phyloP scores from a whole-genome alignment of 2,797 vertebrate species.

The Pyrocephalus nanus region DNA sequence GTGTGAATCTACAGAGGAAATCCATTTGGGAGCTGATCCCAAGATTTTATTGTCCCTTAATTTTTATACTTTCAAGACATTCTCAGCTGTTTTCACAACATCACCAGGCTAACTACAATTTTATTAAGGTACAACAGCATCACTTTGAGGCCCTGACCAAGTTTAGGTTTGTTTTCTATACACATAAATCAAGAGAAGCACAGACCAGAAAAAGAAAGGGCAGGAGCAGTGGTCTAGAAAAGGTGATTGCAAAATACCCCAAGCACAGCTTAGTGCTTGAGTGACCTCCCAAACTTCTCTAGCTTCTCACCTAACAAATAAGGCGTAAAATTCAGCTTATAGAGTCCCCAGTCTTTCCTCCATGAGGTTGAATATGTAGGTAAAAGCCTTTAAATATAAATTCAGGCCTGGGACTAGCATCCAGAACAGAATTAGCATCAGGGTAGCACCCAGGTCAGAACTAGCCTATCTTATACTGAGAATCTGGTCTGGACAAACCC shows the following conservation, averaged over 20 bases:
- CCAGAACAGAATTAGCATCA: background rate
- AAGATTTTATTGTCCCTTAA: conserved; percentile 57
- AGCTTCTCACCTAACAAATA: background rate
- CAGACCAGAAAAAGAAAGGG: background rate
- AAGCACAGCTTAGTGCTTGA: background rate
- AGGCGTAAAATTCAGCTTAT: background rate
- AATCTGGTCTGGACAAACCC: background rate
- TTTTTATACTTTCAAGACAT: conserved; percentile 56
- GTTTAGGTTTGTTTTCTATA: background rate
- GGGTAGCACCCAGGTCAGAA: background rate
- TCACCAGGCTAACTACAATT: background rate
- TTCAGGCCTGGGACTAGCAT: background rate
- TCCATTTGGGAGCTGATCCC: conserved; percentile 48
- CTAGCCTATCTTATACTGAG: background rate
- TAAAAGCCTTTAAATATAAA: background rate
- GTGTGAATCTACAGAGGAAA: conserved; percentile 45
- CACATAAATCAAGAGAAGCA: background rate
- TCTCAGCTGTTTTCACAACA: background rate
- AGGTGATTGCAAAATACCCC: background rate
- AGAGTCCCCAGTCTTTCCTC: background rate
- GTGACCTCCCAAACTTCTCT: background rate
- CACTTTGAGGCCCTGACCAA: background rate
- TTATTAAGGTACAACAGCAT: background rate
- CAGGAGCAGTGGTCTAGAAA: background rate
- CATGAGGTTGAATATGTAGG: background rate